These are phyloP conservation scores for Homalodisca vitripennis DNA, from an alignment of 1,140 invertebrate species.

Conservation along the genomic window DNA sequence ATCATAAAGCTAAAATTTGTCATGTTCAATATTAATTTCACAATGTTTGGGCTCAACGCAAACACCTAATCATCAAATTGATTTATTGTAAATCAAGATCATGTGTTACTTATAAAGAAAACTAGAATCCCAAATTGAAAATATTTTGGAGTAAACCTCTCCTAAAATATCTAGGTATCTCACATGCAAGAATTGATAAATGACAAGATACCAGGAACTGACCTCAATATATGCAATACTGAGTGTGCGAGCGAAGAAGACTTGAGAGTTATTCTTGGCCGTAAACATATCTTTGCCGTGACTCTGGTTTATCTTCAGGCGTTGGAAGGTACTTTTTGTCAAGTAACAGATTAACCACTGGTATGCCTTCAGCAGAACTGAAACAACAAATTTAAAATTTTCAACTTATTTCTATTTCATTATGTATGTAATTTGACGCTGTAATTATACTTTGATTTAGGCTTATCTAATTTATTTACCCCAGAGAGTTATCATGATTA, in stretches of 20 bases:
- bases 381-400: conserved; percentile 48
- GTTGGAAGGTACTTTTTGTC: conserved; percentile 64
- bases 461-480: too few relatives aligned
- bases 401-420: not conserved
- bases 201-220: too few relatives aligned
- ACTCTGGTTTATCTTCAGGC: conserved; percentile 56
- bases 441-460: not conserved
- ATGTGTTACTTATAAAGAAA: not conserved
- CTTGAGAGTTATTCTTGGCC: conserved; percentile 77
- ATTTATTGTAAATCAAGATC: too few relatives aligned
- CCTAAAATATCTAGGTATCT: not conserved
- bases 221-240: conserved; percentile 75
- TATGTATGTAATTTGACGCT: too few relatives aligned
- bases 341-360: conserved; percentile 84
- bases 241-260: conserved; percentile 73
- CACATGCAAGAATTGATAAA: too few relatives aligned
- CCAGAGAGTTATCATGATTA: too few relatives aligned
- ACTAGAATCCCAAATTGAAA: not conserved
- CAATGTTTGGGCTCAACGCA: too few relatives aligned
- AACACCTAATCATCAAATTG: too few relatives aligned
- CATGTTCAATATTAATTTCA: too few relatives aligned
- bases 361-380: conserved; percentile 71
- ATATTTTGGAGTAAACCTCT: not conserved
- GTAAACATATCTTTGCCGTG: conserved; percentile 66
- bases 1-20: too few relatives aligned